Evolutionary conservation across 1,140 invertebrate genomes (phyloP).

Genomic region (Parapsyche elsis): DNA sequence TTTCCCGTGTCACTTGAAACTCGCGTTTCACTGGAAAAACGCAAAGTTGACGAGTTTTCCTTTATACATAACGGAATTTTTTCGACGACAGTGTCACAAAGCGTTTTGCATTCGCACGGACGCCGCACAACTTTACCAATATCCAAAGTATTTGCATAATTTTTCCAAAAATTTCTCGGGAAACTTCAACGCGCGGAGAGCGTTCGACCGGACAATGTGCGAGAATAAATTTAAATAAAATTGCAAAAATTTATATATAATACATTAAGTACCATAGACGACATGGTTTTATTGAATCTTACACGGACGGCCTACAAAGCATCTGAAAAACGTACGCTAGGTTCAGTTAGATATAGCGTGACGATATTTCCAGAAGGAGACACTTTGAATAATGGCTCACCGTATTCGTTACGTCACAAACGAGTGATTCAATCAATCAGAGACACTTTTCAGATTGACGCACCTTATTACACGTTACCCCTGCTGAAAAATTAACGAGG

Average conservation of each 20-base stretch:
- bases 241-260: neutral
- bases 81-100: neutral
- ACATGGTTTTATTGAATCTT: no score
- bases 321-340: neutral
- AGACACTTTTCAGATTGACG: slow-evolving; percentile 8
- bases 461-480: neutral
- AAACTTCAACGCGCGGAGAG: neutral
- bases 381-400: slow-evolving; percentile 4
- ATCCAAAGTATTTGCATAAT: slow-evolving; percentile 55
- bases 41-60: neutral
- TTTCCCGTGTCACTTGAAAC: neutral
- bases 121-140: slow-evolving; percentile 50
- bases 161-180: slow-evolving; percentile 36
- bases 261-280: no score
- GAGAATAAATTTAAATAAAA: neutral
- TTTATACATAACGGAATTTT: neutral
- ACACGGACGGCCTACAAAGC: neutral
- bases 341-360: neutral
- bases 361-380: neutral
- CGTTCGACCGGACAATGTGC: neutral
- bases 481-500: slow-evolving; percentile 13
- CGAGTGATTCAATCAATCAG: slow-evolving; percentile 24
- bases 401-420: neutral
- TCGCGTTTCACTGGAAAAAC: no score
- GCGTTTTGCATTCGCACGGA: slow-evolving; percentile 3